Base-by-base conservation (phyloP, 2,888 invertebrate genomes). In the Nymphalis urticae region DNA sequence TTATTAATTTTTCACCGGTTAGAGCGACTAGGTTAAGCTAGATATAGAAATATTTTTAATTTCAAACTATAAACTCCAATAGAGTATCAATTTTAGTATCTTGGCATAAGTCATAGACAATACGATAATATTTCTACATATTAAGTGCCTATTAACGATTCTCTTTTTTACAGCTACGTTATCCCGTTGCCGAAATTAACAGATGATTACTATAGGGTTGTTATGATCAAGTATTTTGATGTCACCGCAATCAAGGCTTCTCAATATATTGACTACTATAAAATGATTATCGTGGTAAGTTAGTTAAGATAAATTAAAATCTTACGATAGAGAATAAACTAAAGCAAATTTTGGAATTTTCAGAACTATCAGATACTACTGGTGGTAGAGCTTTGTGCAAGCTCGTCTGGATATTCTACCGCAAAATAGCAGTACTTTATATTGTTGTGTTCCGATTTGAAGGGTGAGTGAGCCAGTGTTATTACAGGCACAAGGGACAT, bases 171-270 rank as follows among this genome's bases (percentile, higher is more conserved):
- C 74, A 83, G 82, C 17, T 24, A 68, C 5, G 71, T 76, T n/a
- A 68, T 76, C 3, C 24, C 78, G 0, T 70, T 83, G 24, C 83
- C 83, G n/a, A 81, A 79, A 62, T 59, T 82, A 6, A 80, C 80
- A 0, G 74, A 76, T 42, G 77, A 83, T 17, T 71, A 84, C 66
- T 77, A 81, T 64, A 78, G 87, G 58, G 73, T 84, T 3, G 76
- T 76, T 9, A 0, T 84, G 0, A 60, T 76, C 0, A 82, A 79
- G 60, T 6, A 79, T 0, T 58, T 61, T 8, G 67, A 71, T 9
- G 72, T 76, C 2, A 70, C 72, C 9, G 72, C 75, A 4, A 9
- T 42, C 10, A 72, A 79, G 10, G 36, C 80, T 1, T 56, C 75
- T 2, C 58, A 76, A 0, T 48, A 81, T 9, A 71, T 75, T 2